Evolutionary conservation across 1,140 invertebrate species (phyloP), one percentile per base, ranked within the genome.

Genomic region (Thaumetopoea pityocampa): DNA sequence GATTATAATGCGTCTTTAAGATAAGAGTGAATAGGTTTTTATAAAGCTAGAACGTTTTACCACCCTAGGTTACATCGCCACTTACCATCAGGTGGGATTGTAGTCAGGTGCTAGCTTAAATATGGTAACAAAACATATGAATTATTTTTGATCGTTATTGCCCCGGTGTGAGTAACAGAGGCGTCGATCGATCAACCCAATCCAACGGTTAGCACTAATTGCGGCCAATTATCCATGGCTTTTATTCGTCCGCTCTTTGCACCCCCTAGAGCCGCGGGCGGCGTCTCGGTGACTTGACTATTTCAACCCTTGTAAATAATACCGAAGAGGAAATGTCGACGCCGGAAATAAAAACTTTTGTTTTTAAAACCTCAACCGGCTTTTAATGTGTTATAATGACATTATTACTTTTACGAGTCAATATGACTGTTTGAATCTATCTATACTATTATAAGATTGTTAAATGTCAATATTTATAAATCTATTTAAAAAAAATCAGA

Each of bases 161-260:
- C 24, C 35, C 26, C 28, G 28, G 33, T 16, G 22, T 27, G 29
- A 15, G 20, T 36, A 37, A 55, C 59, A 63, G 58, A 55, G 24
- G 34, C 53, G 18, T 32, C 51, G 44, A 65, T 61, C 57, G 57
- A 65, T 57, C 46, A 52, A 47, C 35, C 51, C 37, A 52, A 61
- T 51, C 51, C 38, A 29, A 52, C 34, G 43, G 18, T 11, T 40
- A n/a, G n/a, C n/a, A 34, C 53, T 65, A 65, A 65, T 65, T 65
- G 57, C 62, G 54, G 30, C 35, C 58, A 43, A 64, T 65, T 65
- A 58, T 65, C 57, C 56, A 32, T 24, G 17, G 42, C 48, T 48
- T 58, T 60, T 52, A 61, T 61, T 35, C 46, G 34, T 18, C 37
- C 38, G 51, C 35, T 60, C 61, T 57, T 60, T 65, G 61, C 60